Conservation (phyloP, 53 echinoderm and acorn worm genomes). For the Stichopus horrens region DNA sequence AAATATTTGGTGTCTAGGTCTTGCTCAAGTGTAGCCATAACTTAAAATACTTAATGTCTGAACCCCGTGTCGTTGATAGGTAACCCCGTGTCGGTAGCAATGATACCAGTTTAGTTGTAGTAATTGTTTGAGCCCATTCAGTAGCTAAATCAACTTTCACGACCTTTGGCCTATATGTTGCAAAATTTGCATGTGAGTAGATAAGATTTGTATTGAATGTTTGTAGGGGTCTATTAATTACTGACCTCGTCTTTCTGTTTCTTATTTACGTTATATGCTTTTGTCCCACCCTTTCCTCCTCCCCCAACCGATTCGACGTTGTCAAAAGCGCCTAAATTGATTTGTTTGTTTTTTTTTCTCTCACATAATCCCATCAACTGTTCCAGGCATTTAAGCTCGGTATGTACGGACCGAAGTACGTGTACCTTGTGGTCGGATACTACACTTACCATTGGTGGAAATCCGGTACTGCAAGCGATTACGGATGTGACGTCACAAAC, state of each 20-base stretch:
- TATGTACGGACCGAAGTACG: conserved; percentile 57
- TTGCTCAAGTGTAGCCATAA: no score
- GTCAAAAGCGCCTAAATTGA: no score
- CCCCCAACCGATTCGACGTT: background rate
- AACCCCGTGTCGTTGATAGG: no score
- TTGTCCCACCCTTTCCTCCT: background rate
- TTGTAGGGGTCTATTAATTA: background rate
- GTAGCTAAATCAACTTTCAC: no score
- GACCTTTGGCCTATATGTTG: no score
- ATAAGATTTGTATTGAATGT: no score
- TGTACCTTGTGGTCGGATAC: conserved; percentile 55
- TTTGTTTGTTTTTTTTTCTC: background rate
- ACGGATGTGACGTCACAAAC: conserved; percentile 58
- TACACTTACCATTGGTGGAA: conserved; percentile 54
- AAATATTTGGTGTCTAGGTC: no score
- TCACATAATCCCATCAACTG: background rate
- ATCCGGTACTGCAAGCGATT: background rate
- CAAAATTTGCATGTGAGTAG: no score
- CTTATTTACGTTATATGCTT: background rate
- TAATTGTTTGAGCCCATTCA: no score
- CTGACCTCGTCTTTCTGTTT: background rate
- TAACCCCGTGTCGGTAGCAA: no score
- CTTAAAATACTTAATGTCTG: no score
- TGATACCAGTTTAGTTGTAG: no score
- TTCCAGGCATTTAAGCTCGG: conserved; percentile 53